Evolutionary conservation across 1,140 invertebrate genomes (phyloP), one percentile per base, ranked within the genome.

Genomic region (Lepidurus apus): DNA sequence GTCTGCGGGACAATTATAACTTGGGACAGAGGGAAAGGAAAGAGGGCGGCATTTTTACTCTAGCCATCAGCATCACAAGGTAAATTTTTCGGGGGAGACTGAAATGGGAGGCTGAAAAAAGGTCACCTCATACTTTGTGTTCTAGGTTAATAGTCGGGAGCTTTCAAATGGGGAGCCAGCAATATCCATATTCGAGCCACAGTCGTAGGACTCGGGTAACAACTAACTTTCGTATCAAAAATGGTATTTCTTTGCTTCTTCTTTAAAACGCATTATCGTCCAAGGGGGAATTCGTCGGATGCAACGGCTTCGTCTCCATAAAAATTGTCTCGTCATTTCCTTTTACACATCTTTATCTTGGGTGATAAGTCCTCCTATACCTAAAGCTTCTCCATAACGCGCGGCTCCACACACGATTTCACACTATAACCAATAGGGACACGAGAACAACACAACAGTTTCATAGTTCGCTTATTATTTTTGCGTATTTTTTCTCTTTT

Each of bases 201-300:
- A 65, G 53, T 65, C 13, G 53, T 65, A 65, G 53, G 13, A 65
- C 53, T 65, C 21, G 53, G n/a, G 53, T 65, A 65, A 65, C 53
- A 65, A 65, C 53, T 65, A 65, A 65, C 53, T 65, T 65, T 65
- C 53, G 53, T 65, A 65, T 65, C 53, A 65, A 65, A 65, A 65
- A 65, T 65, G 53, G 53, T 65, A 65, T 65, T 65, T 65, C 53
- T 65, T 65, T 65, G 5, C 53, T 65, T 65, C 53, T 65, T 47
- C 34, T 47, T 65, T 65, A 65, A 65, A 65, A 65, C 53, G 53
- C 53, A 21, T 65, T 65, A 65, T 65, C 53, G 17, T 65, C 53
- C 53, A 65, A 17, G 21, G 34, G 53, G 53, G 53, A 65, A 65
- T 65, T 65, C 53, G 53, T 65, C 53, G 53, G 53, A 65, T 65